These are phyloP conservation scores for Uropetala carovei DNA, from an alignment of 2,888 invertebrate species.

Conservation along the genomic window DNA sequence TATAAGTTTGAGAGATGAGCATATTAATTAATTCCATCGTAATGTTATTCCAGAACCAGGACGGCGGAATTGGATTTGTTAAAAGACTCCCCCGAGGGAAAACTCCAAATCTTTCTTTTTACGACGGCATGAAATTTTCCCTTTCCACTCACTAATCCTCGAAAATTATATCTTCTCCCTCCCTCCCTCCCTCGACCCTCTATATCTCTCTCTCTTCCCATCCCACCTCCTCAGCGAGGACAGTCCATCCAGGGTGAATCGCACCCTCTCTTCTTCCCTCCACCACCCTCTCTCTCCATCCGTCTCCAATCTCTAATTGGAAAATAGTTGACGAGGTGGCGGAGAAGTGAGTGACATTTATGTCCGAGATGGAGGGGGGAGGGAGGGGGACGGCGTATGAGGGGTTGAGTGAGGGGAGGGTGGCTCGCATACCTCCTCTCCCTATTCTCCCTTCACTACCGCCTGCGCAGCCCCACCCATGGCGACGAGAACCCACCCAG, in stretches of 20 bases:
- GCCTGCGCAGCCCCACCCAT: neutral
- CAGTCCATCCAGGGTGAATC: neutral
- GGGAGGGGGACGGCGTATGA: neutral
- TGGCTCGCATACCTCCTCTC: constrained; percentile 20
- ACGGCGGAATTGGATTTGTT: constrained; percentile 2
- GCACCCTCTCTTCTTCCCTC: neutral
- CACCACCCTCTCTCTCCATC: neutral
- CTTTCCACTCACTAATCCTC: constrained; percentile 8
- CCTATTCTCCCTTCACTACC: neutral
- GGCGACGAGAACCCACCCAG: neutral
- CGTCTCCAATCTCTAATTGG: constrained; percentile 33
- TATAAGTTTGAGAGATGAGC: neutral
- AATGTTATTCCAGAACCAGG: neutral
- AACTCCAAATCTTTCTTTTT: constrained; percentile 14
- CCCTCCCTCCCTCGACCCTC: neutral
- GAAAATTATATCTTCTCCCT: neutral
- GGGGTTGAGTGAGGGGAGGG: neutral
- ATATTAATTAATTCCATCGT: neutral
- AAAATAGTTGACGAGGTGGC: constrained; percentile 35
- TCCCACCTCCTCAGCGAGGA: neutral
- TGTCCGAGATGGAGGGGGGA: neutral
- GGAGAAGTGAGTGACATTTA: constrained; percentile 40
- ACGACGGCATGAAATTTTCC: neutral
- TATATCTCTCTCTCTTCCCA: neutral
- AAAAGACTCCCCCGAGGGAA: neutral